Conservation (phyloP, 2,797 vertebrate genomes). For the Hippocampus kuda region DNA sequence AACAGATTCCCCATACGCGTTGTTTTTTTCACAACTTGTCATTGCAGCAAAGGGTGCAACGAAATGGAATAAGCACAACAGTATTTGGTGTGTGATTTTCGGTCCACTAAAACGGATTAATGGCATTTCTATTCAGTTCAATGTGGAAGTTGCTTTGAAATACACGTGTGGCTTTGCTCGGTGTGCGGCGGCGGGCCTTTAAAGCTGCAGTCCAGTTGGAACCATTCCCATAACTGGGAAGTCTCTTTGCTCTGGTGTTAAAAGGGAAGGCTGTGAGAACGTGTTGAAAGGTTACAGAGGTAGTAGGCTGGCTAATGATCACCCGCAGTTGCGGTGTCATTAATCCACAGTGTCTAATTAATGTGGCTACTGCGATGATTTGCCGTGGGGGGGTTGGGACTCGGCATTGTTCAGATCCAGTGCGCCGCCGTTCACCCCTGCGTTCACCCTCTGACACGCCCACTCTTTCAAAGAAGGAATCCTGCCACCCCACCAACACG, state of each 20-base stretch:
- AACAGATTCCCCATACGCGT: too few species aligned
- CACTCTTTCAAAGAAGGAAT: slow-evolving; percentile 38
- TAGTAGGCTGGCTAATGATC: slow-evolving; percentile 70
- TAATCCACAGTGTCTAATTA: slow-evolving; percentile 73
- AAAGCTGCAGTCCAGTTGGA: background rate
- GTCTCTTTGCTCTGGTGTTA: slow-evolving; percentile 40
- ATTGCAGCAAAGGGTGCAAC: too few species aligned
- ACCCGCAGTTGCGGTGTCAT: slow-evolving; percentile 67
- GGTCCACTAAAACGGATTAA: background rate
- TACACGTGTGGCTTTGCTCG: background rate
- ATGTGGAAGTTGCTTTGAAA: background rate
- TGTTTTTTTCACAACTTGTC: too few species aligned
- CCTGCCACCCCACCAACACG: slow-evolving; percentile 13
- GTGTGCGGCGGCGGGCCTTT: background rate
- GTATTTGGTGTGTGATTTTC: too few species aligned
- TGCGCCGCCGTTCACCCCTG: slow-evolving; percentile 34
- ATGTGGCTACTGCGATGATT: slow-evolving; percentile 45
- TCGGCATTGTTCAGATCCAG: slow-evolving; percentile 57
- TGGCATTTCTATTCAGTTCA: background rate
- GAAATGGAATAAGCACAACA: too few species aligned
- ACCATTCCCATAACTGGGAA: slow-evolving; percentile 11
- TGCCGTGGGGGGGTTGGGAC: slow-evolving; percentile 46
- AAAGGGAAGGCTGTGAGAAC: slow-evolving; percentile 47
- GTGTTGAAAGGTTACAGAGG: slow-evolving; percentile 67
- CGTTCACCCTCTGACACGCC: slow-evolving; percentile 45